Conservation (phyloP, 2,888 invertebrate species). For the Ennomos quercinarius region DNA sequence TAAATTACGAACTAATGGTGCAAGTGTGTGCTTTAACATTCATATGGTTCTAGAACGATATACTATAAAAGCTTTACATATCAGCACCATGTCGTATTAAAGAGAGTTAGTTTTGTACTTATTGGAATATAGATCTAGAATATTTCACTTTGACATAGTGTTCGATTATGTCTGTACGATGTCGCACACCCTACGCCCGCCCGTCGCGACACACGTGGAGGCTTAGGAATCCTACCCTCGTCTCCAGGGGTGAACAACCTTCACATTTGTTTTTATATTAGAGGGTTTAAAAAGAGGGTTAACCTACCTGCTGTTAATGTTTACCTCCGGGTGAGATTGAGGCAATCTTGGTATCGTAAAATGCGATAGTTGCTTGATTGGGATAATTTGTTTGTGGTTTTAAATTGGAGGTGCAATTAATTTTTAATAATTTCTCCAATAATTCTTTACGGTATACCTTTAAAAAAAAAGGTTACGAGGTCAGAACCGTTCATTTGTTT, state of each 20-base stretch:
- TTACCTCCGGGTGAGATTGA: constrained; percentile 28
- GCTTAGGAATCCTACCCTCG: constrained; percentile 45
- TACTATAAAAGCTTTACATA: neutral
- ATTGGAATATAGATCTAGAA: neutral
- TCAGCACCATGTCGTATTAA: constrained; percentile 11
- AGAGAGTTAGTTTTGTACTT: neutral
- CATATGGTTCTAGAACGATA: constrained; percentile 40
- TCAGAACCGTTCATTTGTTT: too few species aligned
- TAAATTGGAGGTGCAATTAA: constrained; percentile 27
- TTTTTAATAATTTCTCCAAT: constrained; percentile 21
- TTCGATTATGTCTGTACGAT: neutral
- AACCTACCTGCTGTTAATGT: constrained; percentile 47
- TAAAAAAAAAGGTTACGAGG: neutral
- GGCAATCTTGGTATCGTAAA: constrained; percentile 25
- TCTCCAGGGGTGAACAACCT: constrained; percentile 69
- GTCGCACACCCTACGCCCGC: constrained; percentile 34
- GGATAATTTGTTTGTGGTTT: constrained; percentile 32
- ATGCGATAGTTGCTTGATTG: constrained; percentile 31
- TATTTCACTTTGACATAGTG: constrained; percentile 13
- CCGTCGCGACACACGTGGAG: constrained; percentile 54
- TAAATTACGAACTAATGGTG: constrained; percentile 70
- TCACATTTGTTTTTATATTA: constrained; percentile 35
- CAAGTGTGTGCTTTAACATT: constrained; percentile 57
- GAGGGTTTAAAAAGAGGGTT: constrained; percentile 42
- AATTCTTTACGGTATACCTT: constrained; percentile 13